A percentile compares a stretch with the other conserved stretches of the same genome.
phyloP scores from a whole-genome alignment of 2,888 invertebrate species.

The Octonoba sinensis region DNA sequence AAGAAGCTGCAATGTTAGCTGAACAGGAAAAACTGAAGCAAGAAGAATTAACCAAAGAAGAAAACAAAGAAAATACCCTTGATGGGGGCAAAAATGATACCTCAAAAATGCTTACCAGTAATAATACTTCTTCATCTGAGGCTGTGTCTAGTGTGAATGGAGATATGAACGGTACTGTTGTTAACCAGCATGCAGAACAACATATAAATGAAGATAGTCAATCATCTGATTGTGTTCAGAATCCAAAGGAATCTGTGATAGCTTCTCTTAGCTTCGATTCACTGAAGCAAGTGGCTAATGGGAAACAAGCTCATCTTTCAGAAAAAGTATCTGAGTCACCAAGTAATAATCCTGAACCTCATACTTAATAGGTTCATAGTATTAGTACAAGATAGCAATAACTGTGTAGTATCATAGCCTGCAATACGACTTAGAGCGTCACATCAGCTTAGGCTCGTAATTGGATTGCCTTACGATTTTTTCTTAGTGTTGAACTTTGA shows the following conservation, averaged over 20 bases:
- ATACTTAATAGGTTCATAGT: conserved; percentile 23
- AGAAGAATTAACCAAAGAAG: not conserved
- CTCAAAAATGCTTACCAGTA: not conserved
- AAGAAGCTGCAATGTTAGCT: conserved; percentile 30
- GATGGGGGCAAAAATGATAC: not conserved
- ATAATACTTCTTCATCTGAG: too few species aligned
- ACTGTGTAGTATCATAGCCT: conserved; percentile 55
- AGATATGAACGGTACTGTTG: not conserved
- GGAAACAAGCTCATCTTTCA: conserved; percentile 24
- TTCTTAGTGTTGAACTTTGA: conserved; percentile 48
- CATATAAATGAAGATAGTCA: conserved; percentile 4
- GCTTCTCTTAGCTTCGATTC: conserved; percentile 45
- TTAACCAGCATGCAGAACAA: not conserved
- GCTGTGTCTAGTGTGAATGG: not conserved
- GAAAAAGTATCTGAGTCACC: not conserved
- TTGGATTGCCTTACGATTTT: conserved; percentile 45
- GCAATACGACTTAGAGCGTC: conserved; percentile 44
- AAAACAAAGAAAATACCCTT: not conserved
- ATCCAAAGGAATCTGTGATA: conserved; percentile 50
- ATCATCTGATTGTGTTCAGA: conserved; percentile 25
- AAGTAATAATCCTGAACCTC: conserved; percentile 26
- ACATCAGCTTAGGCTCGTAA: conserved; percentile 32
- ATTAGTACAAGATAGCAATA: conserved; percentile 51
- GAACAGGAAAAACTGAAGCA: conserved; percentile 24
- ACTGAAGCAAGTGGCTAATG: conserved; percentile 49